Evolutionary conservation across 2,888 invertebrate species (phyloP).

Genomic region (Ischnus inquisitorius): DNA sequence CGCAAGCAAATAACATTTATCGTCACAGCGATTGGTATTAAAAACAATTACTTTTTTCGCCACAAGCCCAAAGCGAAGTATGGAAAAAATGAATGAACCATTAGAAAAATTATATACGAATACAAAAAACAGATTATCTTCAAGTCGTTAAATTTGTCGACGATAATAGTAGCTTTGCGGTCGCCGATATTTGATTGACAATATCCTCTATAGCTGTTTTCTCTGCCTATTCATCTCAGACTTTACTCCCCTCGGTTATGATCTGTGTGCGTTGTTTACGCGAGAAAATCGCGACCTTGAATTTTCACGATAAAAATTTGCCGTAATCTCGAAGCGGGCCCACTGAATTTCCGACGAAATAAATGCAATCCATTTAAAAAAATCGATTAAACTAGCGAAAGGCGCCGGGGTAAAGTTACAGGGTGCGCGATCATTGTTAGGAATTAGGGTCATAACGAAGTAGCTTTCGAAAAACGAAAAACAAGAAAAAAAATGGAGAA

Average conservation of each 20-base stretch:
- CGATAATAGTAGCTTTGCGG: constrained; percentile 42
- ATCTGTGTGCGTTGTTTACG: constrained; percentile 4
- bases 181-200: constrained; percentile 50
- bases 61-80: constrained; percentile 32
- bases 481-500: no score
- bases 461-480: constrained; percentile 59
- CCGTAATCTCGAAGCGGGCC: not conserved
- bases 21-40: constrained; percentile 2
- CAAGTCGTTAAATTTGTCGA: constrained; percentile 51
- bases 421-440: constrained; percentile 45
- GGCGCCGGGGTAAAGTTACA: constrained; percentile 5
- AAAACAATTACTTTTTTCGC: constrained; percentile 30
- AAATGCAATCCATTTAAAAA: not conserved
- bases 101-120: constrained; percentile 39
- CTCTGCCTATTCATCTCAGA: constrained; percentile 23
- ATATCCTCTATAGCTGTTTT: constrained; percentile 41
- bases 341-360: not conserved
- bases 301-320: constrained; percentile 45
- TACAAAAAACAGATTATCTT: constrained; percentile 52
- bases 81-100: constrained; percentile 42
- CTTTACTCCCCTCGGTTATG: constrained; percentile 20
- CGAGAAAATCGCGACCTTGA: not conserved
- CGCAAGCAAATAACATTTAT: constrained; percentile 18
- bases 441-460: constrained; percentile 30
- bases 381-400: not conserved